Evolutionary conservation across 2,888 invertebrate genomes (phyloP).

Genomic region (Meteorus cinctellus): DNA sequence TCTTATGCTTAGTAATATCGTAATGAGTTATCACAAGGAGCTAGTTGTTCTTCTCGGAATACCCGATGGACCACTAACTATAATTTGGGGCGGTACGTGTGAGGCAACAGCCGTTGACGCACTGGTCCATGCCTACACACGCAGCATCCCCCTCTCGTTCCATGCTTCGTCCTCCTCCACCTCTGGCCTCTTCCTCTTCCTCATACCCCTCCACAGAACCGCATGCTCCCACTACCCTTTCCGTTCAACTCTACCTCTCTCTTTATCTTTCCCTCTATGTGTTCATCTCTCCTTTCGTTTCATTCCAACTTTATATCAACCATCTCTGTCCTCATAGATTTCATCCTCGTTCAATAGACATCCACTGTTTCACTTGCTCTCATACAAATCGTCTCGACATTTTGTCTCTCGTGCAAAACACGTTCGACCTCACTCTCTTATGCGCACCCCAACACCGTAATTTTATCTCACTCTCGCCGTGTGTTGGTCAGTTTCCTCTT

Average conservation of each 20-base stretch:
- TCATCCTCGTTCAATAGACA: slow-evolving; percentile 48
- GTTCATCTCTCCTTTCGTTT: slow-evolving; percentile 53
- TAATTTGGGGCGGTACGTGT: slow-evolving; percentile 72
- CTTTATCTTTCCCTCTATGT: slow-evolving; percentile 56
- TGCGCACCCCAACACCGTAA: slow-evolving; percentile 19
- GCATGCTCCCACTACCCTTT: slow-evolving; percentile 49
- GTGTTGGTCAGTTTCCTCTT: slow-evolving; percentile 38
- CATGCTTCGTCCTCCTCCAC: slow-evolving; percentile 64
- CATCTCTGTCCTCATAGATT: slow-evolving; percentile 42
- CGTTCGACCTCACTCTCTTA: slow-evolving; percentile 24
- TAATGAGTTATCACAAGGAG: neutral
- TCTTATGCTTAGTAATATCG: neutral
- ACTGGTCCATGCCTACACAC: slow-evolving; percentile 74
- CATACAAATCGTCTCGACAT: slow-evolving; percentile 37
- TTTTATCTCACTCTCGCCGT: neutral
- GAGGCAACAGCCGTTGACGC: slow-evolving; percentile 74
- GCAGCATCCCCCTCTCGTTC: slow-evolving; percentile 57
- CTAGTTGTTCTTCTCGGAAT: slow-evolving; percentile 49
- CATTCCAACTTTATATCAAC: slow-evolving; percentile 40
- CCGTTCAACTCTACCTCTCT: slow-evolving; percentile 57
- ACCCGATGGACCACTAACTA: slow-evolving; percentile 67
- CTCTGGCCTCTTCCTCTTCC: slow-evolving; percentile 62
- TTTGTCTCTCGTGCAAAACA: slow-evolving; percentile 35
- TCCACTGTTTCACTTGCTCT: slow-evolving; percentile 53
- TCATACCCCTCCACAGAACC: slow-evolving; percentile 53